Conservation (phyloP, 2,797 vertebrate genomes). For the Pitangus sulphuratus region DNA sequence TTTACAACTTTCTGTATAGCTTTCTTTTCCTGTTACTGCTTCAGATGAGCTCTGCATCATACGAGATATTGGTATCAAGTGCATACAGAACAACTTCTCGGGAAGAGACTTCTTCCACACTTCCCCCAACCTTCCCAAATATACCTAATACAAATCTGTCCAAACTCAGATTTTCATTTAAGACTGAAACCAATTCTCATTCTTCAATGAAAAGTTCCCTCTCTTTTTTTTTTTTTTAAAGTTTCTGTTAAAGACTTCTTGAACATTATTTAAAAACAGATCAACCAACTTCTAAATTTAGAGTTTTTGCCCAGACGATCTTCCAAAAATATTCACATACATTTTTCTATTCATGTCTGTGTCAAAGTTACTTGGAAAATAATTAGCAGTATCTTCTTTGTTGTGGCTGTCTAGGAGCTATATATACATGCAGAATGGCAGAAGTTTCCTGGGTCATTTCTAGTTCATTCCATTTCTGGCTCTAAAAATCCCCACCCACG, state of each 20-base stretch:
- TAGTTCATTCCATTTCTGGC: constrained; percentile 10
- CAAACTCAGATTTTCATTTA: not conserved
- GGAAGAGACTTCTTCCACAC: not conserved
- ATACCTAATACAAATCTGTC: not conserved
- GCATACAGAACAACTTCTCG: not conserved
- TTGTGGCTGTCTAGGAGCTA: constrained; percentile 17
- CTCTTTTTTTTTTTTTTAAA: not conserved
- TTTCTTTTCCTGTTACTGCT: not conserved
- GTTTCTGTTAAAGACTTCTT: not conserved
- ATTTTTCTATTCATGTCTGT: not conserved
- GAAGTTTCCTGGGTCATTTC: constrained; percentile 30
- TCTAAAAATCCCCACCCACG: not conserved
- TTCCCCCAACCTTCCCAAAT: not conserved
- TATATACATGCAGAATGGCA: not conserved
- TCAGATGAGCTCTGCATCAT: not conserved
- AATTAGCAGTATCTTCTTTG: constrained; percentile 15
- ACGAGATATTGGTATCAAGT: not conserved
- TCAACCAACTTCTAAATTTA: constrained; percentile 14
- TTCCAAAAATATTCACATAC: constrained; percentile 17
- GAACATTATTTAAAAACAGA: not conserved
- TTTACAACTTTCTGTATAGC: not conserved
- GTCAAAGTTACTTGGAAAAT: constrained; percentile 21
- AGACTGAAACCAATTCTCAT: not conserved
- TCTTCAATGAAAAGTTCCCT: not conserved
- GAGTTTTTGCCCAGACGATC: not conserved